Evolutionary conservation across 2,888 invertebrate species (phyloP).

Genomic region (Notodonta dromedarius): DNA sequence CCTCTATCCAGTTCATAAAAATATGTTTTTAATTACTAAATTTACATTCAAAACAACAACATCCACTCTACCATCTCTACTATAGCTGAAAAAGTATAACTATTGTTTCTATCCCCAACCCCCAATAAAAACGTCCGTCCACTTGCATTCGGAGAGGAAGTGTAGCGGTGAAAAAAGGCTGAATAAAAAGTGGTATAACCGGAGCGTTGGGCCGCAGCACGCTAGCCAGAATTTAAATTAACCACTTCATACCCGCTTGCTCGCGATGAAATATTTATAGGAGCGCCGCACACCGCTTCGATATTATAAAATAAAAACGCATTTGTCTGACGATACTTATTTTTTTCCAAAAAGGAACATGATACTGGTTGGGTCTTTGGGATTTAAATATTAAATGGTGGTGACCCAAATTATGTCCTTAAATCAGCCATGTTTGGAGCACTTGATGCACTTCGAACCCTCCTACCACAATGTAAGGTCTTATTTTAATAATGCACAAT

Average conservation of each 20-base stretch:
- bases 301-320: constrained; percentile 49
- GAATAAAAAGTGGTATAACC: constrained; percentile 48
- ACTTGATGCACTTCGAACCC: no score
- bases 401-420: no score
- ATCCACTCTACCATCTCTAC: not conserved
- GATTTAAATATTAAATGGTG: no score
- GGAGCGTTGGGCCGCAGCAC: constrained; percentile 48
- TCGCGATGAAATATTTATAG: constrained; percentile 68
- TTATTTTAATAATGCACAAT: no score
- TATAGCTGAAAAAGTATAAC: not conserved
- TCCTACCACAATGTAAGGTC: no score
- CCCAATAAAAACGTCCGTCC: constrained; percentile 49
- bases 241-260: constrained; percentile 72
- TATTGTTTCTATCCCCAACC: constrained; percentile 30
- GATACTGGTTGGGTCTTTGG: no score
- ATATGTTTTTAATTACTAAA: no score
- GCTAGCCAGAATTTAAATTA: constrained; percentile 73
- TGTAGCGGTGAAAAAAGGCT: constrained; percentile 38
- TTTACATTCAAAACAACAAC: no score
- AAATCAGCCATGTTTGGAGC: no score
- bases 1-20: no score
- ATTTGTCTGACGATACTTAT: constrained; percentile 30
- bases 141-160: constrained; percentile 50
- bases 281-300: constrained; percentile 48
- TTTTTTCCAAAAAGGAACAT: no score